Percentiles rank a stretch among this genome's conserved stretches.
These are phyloP conservation scores for Agapostemon virescens DNA, from an alignment of 2,888 invertebrate genomes.

Conservation along the genomic window DNA sequence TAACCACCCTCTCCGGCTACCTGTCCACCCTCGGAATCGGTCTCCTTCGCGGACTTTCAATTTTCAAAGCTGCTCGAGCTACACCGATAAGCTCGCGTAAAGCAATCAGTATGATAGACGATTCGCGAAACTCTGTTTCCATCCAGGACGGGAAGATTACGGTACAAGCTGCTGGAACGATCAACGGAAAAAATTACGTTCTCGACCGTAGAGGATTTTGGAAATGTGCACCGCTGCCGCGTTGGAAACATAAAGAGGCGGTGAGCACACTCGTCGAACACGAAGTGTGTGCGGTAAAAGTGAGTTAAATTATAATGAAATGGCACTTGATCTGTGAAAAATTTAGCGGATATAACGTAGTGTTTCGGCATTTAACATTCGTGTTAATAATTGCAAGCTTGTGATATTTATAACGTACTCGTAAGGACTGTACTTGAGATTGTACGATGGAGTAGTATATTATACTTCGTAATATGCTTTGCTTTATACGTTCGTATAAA, in stretches of 20 bases:
- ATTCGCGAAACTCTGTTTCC: not conserved
- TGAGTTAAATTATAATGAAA: not conserved
- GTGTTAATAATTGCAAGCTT: not conserved
- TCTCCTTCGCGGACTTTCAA: not conserved
- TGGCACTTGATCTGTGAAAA: not conserved
- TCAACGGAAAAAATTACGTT: not conserved
- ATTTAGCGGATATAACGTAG: not conserved
- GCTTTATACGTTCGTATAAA: not conserved
- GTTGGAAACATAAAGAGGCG: not conserved
- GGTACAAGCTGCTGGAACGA: not conserved
- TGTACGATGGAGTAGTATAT: not conserved
- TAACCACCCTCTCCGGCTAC: not conserved
- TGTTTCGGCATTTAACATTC: not conserved
- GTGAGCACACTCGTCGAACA: not conserved
- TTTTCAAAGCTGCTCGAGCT: not conserved
- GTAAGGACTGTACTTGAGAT: not conserved
- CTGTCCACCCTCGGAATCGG: no score
- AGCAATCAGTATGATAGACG: not conserved
- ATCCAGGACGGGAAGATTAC: not conserved
- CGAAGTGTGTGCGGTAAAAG: not conserved
- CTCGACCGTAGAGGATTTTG: not conserved
- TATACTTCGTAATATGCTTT: not conserved
- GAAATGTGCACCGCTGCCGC: not conserved
- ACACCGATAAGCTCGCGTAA: no score
- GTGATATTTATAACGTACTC: not conserved